phyloP scores from a whole-genome alignment of 30 jellyfish, hydroid and myxozoan genomes.

The Chironex yamaguchii region DNA sequence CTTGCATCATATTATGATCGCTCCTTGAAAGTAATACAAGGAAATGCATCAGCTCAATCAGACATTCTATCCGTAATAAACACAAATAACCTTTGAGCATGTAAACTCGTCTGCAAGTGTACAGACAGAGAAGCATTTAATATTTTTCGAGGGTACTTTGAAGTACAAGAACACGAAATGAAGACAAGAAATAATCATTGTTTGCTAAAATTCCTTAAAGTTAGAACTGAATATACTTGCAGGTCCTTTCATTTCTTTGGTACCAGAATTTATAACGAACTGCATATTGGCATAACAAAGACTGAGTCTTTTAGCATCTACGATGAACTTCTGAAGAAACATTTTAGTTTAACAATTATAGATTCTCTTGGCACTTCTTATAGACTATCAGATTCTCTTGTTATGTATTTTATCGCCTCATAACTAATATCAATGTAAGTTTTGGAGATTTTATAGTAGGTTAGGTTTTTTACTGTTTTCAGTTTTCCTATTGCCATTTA shows the following conservation, averaged over 20 bases:
- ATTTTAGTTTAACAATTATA: conserved; percentile 14
- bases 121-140: conserved; percentile 45
- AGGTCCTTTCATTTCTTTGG: conserved; percentile 56
- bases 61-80: conserved; percentile 19
- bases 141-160: conserved; percentile 52
- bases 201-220: conserved; percentile 27
- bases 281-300: conserved; percentile 48
- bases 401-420: neutral
- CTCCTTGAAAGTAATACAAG: conserved; percentile 49
- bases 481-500: neutral
- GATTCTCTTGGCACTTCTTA: neutral
- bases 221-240: conserved; percentile 1
- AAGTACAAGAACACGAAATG: conserved; percentile 65
- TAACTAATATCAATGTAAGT: neutral
- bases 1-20: conserved; percentile 58
- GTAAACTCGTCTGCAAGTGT: conserved; percentile 6
- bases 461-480: neutral
- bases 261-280: conserved; percentile 31
- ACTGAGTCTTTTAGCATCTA: conserved; percentile 37
- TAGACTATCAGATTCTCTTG: too few relatives aligned
- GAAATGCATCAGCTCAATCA: conserved; percentile 12
- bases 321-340: conserved; percentile 56
- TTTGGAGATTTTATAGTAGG: neutral
- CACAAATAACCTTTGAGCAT: neutral
- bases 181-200: conserved; percentile 46